Conservation (phyloP, 2,888 invertebrate species). For the Acanthosepion pharaonis region DNA sequence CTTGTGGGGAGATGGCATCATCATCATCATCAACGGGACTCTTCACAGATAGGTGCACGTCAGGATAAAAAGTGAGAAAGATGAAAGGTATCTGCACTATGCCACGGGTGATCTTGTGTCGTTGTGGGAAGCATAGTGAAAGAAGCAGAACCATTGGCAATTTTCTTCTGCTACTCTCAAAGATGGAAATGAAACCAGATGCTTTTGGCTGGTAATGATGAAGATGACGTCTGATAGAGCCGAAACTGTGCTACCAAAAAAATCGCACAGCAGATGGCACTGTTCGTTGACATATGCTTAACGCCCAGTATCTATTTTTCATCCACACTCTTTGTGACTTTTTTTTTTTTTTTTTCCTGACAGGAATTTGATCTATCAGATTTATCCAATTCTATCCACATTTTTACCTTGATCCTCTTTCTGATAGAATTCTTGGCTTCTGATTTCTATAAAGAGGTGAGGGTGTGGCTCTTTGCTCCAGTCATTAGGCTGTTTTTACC, state of each 20-base stretch:
- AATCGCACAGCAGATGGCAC: conserved; percentile 10
- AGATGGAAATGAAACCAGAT: conserved; percentile 20
- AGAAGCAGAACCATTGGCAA: not conserved
- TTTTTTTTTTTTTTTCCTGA: too few species aligned
- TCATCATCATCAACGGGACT: not conserved
- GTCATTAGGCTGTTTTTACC: too few species aligned
- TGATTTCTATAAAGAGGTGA: too few species aligned
- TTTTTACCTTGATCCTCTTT: too few species aligned
- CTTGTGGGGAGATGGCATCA: not conserved
- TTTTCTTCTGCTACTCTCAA: not conserved
- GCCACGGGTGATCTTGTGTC: not conserved
- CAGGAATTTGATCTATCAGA: too few species aligned
- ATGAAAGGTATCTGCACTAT: not conserved
- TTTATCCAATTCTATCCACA: too few species aligned
- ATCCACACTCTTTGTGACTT: too few species aligned
- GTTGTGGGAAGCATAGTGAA: not conserved
- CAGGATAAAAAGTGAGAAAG: conserved; percentile 5
- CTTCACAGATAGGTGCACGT: conserved; percentile 33
- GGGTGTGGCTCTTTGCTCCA: too few species aligned
- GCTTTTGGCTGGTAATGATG: not conserved
- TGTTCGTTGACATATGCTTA: not conserved
- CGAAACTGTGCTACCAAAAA: not conserved
- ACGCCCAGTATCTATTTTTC: too few species aligned
- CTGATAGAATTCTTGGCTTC: too few species aligned
- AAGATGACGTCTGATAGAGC: not conserved